Base-by-base conservation (phyloP, 2,888 invertebrate genomes). In the Amblyteles armatorius region DNA sequence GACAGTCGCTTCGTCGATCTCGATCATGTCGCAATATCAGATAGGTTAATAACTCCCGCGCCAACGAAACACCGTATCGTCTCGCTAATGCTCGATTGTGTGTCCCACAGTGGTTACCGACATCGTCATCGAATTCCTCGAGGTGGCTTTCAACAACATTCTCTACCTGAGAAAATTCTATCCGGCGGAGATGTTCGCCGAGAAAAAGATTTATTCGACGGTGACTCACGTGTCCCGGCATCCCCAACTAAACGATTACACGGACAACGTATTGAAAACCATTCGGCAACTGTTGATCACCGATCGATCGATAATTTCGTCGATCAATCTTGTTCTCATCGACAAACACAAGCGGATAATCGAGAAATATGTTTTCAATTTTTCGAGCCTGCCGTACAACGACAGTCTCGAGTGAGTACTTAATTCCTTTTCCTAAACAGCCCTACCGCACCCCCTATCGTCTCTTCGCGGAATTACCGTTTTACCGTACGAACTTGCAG, bases 111-210 rank as follows among this genome's bases (percentile, higher is more conserved):
- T 95, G 91, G 94, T 94, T 79, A 88, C 94, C 44, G 95, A 96
- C 88, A 93, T 96, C 74, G 92, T 96, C n/a, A 89, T 95, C 78
- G 96, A 97, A 93, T 96, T 96, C 92, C 91, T 97, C 36, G 95
- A 96, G 90, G 95, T 96, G 33, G 95, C 96, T 0, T 95, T 96
- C 84, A 96, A 97, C 89, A 95, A 94, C 79, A 95, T 97, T 79
- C 90, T 97, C 5, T 96, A 95, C 89, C 93, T 94, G 79, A 92
- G 95, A 77, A 95, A 95, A 87, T 92, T 97, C 63, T 97, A 97
- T 92, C 96, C 97, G 1, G 94, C 94, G 81, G 95, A 95, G 89
- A 95, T 96, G 88, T 97, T 96, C 92, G 94, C 94, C 83, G 94
- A 94, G 16, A 95, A 95, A 90, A 96, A 95, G 89, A 96, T 96